Evolutionary conservation across 2,797 vertebrate species (phyloP).

Genomic region (Lophius americanus): DNA sequence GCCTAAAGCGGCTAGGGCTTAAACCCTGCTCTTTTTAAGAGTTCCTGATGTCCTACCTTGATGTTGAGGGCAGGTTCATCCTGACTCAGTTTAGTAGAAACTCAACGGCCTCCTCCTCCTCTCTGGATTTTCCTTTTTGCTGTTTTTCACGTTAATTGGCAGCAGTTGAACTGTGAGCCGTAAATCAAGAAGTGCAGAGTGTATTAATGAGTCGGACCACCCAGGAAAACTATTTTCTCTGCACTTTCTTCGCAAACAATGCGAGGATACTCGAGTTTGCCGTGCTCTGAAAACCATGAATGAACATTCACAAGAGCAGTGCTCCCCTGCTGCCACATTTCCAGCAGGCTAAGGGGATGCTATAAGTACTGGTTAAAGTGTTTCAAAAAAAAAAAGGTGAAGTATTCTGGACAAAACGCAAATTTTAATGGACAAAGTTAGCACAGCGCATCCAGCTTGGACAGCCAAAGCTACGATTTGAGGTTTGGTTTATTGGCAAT

Average conservation of each 20-base stretch:
- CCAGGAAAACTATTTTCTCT: constrained; percentile 78
- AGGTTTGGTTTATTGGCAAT: background rate
- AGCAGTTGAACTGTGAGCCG: constrained; percentile 85
- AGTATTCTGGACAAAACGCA: constrained; percentile 50
- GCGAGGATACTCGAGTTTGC: constrained; percentile 76
- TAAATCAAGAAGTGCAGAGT: constrained; percentile 86
- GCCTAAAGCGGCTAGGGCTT: background rate
- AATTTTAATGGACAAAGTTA: constrained; percentile 27
- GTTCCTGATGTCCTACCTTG: constrained; percentile 67
- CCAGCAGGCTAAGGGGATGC: constrained; percentile 58
- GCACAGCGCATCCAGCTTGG: background rate
- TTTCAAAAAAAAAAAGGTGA: constrained; percentile 41
- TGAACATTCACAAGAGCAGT: constrained; percentile 78
- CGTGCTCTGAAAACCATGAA: constrained; percentile 77
- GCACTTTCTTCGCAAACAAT: constrained; percentile 75
- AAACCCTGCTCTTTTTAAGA: background rate
- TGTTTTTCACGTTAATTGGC: constrained; percentile 81
- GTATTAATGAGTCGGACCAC: constrained; percentile 84
- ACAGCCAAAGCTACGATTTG: constrained; percentile 1
- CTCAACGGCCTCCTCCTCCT: constrained; percentile 37
- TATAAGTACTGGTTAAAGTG: constrained; percentile 58
- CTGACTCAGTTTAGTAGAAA: constrained; percentile 50
- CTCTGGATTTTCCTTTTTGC: constrained; percentile 19
- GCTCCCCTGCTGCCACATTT: constrained; percentile 62
- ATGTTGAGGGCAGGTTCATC: constrained; percentile 54